These are phyloP conservation scores for Xyliphius kryptos DNA, from an alignment of 2,113 vertebrate species.

Conservation along the genomic window DNA sequence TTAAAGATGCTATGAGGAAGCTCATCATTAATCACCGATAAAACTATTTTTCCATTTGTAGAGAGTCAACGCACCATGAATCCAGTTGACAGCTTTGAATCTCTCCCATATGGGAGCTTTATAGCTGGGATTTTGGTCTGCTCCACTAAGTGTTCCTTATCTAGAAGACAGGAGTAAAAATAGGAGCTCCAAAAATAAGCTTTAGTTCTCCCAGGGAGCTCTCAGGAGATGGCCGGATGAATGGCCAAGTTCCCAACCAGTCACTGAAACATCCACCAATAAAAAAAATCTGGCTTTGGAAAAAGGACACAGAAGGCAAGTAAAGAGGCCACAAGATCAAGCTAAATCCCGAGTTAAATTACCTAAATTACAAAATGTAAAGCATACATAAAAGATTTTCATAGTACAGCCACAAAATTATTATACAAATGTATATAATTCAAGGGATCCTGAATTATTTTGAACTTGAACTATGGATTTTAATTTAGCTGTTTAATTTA, in stretches of 20 bases:
- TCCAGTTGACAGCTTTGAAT: constrained; percentile 2
- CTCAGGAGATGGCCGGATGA: constrained; percentile 56
- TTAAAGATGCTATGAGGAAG: neutral
- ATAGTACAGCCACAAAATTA: too few species aligned
- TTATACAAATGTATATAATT: too few species aligned
- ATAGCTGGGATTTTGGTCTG: constrained; percentile 56
- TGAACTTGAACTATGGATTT: too few species aligned
- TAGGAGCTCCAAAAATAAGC: constrained; percentile 65
- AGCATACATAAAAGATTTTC: too few species aligned
- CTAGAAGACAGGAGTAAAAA: constrained; percentile 56
- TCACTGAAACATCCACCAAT: constrained; percentile 19
- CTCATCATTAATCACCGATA: neutral
- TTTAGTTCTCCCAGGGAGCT: constrained; percentile 55
- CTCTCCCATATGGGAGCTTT: constrained; percentile 32
- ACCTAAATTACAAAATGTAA: too few species aligned
- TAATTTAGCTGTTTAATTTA: too few species aligned
- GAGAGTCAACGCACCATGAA: constrained; percentile 1
- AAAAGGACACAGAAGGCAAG: constrained; percentile 11
- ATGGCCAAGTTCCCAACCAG: constrained; percentile 51
- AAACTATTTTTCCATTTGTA: constrained; percentile 3
- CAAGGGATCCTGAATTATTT: too few species aligned
- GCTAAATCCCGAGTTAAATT: neutral
- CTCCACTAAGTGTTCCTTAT: constrained; percentile 50
- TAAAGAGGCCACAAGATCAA: neutral
- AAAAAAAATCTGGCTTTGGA: constrained; percentile 20